Evolutionary conservation across 2,888 invertebrate species (phyloP).

Genomic region (Galeruca laticollis): DNA sequence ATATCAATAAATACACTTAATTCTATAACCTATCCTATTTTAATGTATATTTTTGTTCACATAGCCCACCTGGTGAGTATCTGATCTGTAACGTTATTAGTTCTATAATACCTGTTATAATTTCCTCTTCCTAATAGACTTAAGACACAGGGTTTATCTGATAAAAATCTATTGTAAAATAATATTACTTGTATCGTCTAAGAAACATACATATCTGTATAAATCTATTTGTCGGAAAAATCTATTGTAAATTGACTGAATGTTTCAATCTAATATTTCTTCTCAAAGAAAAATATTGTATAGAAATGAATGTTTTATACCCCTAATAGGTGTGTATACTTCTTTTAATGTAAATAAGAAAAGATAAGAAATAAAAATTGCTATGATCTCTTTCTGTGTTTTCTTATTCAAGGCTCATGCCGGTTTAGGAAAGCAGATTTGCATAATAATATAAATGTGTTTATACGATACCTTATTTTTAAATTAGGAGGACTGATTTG

Average conservation of each 20-base stretch:
- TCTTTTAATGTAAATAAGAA: conserved; percentile 43
- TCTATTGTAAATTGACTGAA: conserved; percentile 45
- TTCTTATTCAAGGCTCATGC: conserved; percentile 1
- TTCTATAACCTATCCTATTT: no score
- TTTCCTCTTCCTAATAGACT: conserved; percentile 34
- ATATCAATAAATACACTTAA: no score
- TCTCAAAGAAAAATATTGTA: no score
- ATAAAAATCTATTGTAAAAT: conserved; percentile 26
- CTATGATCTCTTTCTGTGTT: conserved; percentile 40
- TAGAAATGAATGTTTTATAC: conserved; percentile 59
- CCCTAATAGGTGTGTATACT: conserved; percentile 53
- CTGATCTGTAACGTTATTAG: neutral
- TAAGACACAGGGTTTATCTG: conserved; percentile 37
- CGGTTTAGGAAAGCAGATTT: no score
- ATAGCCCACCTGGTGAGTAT: no score
- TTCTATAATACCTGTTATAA: neutral
- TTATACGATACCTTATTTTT: no score
- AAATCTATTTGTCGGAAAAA: conserved; percentile 35
- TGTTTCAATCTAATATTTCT: conserved; percentile 37
- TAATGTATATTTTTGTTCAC: no score
- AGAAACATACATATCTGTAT: conserved; percentile 50
- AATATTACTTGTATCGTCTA: conserved; percentile 36
- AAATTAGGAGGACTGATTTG: no score
- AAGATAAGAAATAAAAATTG: conserved; percentile 42
- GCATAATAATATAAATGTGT: no score